Conservation (phyloP, 1,140 invertebrate species). For the Drosophila eugracilis region DNA sequence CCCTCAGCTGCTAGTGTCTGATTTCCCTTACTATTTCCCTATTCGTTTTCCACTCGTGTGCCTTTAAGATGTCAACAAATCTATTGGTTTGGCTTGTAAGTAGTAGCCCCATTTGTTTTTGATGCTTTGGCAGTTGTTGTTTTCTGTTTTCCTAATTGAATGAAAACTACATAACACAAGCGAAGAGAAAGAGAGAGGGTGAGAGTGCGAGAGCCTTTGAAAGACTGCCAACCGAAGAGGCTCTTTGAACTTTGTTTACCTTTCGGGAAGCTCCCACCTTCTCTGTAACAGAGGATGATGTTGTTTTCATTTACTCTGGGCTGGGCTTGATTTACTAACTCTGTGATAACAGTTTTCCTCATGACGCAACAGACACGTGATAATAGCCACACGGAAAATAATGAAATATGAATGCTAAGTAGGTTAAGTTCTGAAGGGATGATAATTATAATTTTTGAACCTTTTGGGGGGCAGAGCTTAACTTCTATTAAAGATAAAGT, state of each 20-base stretch:
- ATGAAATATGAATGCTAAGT: too few species aligned
- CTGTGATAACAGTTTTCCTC: conserved; percentile 14
- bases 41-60: conserved; percentile 43
- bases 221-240: conserved; percentile 47
- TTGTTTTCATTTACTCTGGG: conserved; percentile 14
- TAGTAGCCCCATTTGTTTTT: conserved; percentile 13
- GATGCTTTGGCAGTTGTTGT: conserved; percentile 49
- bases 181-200: conserved; percentile 9
- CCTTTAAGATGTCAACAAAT: conserved; percentile 56
- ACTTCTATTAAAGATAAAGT: too few species aligned
- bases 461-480: too few species aligned
- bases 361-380: conserved; percentile 7
- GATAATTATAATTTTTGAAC: too few species aligned
- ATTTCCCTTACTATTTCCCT: neutral
- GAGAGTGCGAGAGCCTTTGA: conserved; percentile 19
- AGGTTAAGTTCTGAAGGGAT: too few species aligned
- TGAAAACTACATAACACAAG: conserved; percentile 59
- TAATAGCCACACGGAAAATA: conserved; percentile 4
- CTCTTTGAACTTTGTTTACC: conserved; percentile 49
- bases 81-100: conserved; percentile 18
- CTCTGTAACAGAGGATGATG: neutral
- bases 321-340: conserved; percentile 29
- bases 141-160: conserved; percentile 56
- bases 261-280: conserved; percentile 11
- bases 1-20: too few species aligned